Percentiles rank a stretch among this genome's conserved stretches.
phyloP scores from a whole-genome alignment of 2,113 vertebrate species.

The Campylomormyrus tamandua region DNA sequence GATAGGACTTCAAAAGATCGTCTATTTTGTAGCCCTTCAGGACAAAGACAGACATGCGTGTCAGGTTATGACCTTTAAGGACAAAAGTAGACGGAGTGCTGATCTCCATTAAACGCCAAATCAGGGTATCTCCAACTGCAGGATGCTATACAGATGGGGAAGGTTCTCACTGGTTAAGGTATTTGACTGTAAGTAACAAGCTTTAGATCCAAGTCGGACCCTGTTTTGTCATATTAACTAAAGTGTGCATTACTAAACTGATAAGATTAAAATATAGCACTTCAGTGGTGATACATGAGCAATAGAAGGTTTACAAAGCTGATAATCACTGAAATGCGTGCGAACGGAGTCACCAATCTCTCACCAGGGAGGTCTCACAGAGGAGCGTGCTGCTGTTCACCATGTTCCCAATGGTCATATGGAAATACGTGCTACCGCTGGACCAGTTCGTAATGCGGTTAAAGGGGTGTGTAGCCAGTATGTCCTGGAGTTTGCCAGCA shows the following conservation, averaged over 20 bases:
- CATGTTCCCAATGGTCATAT: slow-evolving; percentile 75
- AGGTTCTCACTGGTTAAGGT: background rate
- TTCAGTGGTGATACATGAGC: background rate
- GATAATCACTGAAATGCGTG: background rate
- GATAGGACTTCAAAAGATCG: slow-evolving; percentile 78
- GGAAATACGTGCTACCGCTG: slow-evolving; percentile 74
- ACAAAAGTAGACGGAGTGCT: background rate
- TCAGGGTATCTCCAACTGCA: background rate
- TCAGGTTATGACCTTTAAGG: background rate
- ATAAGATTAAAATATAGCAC: background rate
- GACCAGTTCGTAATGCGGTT: slow-evolving; percentile 79
- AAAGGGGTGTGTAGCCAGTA: slow-evolving; percentile 70
- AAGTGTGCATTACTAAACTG: background rate
- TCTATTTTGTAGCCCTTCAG: slow-evolving; percentile 81
- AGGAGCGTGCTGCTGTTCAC: slow-evolving; percentile 64
- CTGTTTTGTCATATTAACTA: background rate
- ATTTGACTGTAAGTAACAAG: background rate
- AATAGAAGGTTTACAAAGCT: background rate
- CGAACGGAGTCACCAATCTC: slow-evolving; percentile 14
- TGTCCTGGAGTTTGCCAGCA: slow-evolving; percentile 60
- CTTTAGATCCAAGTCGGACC: background rate
- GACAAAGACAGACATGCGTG: slow-evolving; percentile 22
- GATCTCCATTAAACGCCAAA: background rate
- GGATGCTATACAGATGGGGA: background rate
- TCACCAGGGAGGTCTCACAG: slow-evolving; percentile 84